Conservation (phyloP, 2,797 vertebrate species). For the Smutsia temminckii region DNA sequence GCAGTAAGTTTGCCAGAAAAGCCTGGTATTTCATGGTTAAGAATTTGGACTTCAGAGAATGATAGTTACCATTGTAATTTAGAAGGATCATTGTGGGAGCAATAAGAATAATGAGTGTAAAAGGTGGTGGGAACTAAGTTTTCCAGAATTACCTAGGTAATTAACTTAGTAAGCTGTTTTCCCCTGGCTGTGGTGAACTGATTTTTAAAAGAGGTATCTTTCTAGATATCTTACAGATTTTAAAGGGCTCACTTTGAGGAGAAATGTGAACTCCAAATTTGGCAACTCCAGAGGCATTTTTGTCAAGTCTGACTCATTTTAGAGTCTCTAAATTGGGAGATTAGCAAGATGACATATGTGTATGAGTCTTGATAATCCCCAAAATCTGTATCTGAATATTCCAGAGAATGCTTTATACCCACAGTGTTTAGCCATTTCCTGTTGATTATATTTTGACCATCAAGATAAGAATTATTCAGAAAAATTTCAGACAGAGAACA, state of each 20-base stretch:
- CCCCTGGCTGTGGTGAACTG: neutral
- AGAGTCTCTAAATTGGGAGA: slow-evolving; percentile 58
- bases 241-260: slow-evolving; percentile 42
- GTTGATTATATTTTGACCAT: slow-evolving; percentile 9
- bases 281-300: slow-evolving; percentile 57
- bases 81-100: slow-evolving; percentile 1
- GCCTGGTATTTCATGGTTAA: neutral
- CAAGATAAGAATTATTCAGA: slow-evolving; percentile 31
- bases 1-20: neutral
- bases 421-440: neutral
- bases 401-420: neutral
- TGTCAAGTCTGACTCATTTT: slow-evolving; percentile 70
- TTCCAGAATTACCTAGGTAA: slow-evolving; percentile 45
- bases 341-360: slow-evolving; percentile 29
- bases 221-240: slow-evolving; percentile 30
- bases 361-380: slow-evolving; percentile 44
- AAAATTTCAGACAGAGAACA: slow-evolving; percentile 3
- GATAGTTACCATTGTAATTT: neutral
- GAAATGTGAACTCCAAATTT: slow-evolving; percentile 60
- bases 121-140: neutral
- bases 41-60: neutral
- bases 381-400: slow-evolving; percentile 18
- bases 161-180: slow-evolving; percentile 51
- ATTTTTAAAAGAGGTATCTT: slow-evolving; percentile 31
- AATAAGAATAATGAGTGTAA: neutral